Base-by-base conservation (phyloP, 2,888 invertebrate species). In the Chalcis sispes region DNA sequence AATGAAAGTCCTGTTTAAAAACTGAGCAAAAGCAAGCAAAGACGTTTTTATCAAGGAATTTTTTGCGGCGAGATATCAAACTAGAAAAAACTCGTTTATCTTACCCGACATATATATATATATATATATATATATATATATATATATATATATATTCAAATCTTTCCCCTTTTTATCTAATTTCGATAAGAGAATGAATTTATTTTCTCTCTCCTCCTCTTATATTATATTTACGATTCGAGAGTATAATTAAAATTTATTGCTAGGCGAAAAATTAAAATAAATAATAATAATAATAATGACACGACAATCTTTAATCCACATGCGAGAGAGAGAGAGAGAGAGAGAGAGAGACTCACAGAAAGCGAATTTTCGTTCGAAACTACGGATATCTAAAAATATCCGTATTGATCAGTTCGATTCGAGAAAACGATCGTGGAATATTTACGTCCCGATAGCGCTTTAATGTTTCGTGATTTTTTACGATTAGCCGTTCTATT, bases 1-100 rank as follows among this genome's bases (percentile, higher is more conserved):
- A 67, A 67, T 58, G 56, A 18, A 67, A 27, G 46, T n/a, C 29
- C n/a, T 58, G 58, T 48, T 67, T 25, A 56, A 15, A 1, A 29
- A 29, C n/a, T 18, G 25, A 67, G 46, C 46, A 69, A 66, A 27
- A 36, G 1, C 2, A 18, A 62, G 25, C 23, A 20, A 18, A 36
- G 15, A 18, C 3, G 29, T 10, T 20, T 48, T 48, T 40, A 61
- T 50, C 50, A 50, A 18, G 27, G 58, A 46, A 59, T 25, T 52
- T 70, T 69, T 70, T n/a, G 18, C 25, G n/a, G 46, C n/a, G n/a
- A n/a, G 23, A 32, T 64, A 64, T 54, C 54, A 13, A 20, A 32
- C 42, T 72, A 42, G 36, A 61, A 72, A 62, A 72, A 72, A 62
- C 23, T 32, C 36, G 36, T 29, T 72, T 72, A 72, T 72, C 70